phyloP scores from a whole-genome alignment of 92 coral and sea anemone species.

The Epizoanthus illoricatus region DNA sequence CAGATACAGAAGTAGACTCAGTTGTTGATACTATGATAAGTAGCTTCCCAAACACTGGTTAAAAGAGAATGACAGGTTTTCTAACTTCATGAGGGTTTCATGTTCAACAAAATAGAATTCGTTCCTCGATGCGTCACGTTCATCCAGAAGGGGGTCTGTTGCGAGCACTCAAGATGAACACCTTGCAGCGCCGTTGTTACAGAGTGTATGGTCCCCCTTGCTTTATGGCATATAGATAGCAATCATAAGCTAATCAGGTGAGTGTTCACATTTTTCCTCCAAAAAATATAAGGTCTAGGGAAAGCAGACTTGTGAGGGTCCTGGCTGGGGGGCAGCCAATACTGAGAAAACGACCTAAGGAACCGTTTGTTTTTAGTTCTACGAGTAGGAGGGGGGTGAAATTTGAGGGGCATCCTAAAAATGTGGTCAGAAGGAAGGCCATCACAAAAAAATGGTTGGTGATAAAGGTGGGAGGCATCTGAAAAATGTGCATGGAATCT shows the following conservation, averaged over 20 bases:
- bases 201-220: constrained; percentile 52
- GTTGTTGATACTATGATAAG: constrained; percentile 32
- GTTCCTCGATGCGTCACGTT: constrained; percentile 52
- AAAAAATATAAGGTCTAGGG: too few species aligned
- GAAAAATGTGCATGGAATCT: too few species aligned
- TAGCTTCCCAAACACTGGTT: constrained; percentile 54
- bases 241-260: constrained; percentile 61
- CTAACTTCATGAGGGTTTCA: constrained; percentile 45
- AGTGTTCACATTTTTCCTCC: too few species aligned
- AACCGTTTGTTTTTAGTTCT: too few species aligned
- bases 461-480: too few species aligned
- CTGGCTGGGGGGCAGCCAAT: too few species aligned
- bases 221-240: constrained; percentile 7
- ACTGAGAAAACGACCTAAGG: too few species aligned
- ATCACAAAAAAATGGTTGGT: too few species aligned
- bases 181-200: constrained; percentile 51
- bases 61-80: constrained; percentile 49
- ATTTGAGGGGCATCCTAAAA: too few species aligned
- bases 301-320: too few species aligned
- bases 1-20: constrained; percentile 37
- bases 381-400: too few species aligned
- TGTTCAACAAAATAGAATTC: constrained; percentile 56
- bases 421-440: too few species aligned
- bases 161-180: constrained; percentile 53
- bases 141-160: constrained; percentile 50